Percentiles rank a stretch among this genome's conserved stretches.
Conservation (phyloP, 2,888 invertebrate species). For the Neocrepidodera transversa region DNA sequence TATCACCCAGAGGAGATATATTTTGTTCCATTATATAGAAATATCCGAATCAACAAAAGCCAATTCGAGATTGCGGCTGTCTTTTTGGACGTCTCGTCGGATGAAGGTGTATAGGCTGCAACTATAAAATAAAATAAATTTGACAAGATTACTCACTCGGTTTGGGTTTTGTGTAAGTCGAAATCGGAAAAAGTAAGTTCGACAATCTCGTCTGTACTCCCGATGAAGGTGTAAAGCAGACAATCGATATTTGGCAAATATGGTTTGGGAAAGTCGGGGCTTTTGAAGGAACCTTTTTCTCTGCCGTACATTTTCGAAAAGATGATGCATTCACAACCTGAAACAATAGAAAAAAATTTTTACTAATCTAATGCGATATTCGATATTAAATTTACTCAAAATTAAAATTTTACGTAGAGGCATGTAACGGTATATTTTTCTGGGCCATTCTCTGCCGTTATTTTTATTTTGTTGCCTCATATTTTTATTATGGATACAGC, state of each 20-base stretch:
- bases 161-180: slow-evolving; percentile 72
- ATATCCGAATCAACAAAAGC: not conserved
- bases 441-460: no score
- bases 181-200: slow-evolving; percentile 83
- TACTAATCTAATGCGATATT: no score
- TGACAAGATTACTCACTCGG: slow-evolving; percentile 67
- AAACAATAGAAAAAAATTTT: slow-evolving; percentile 53
- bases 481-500: no score
- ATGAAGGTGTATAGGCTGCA: no score
- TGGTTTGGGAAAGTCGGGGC: slow-evolving; percentile 81
- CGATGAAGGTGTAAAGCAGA: slow-evolving; percentile 83
- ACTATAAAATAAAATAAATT: slow-evolving; percentile 29
- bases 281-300: slow-evolving; percentile 81
- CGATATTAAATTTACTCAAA: no score
- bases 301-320: slow-evolving; percentile 82
- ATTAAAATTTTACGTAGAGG: no score
- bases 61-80: not conserved
- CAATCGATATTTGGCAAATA: slow-evolving; percentile 80
- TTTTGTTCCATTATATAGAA: not conserved
- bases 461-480: no score
- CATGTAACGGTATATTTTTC: no score
- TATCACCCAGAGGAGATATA: no score
- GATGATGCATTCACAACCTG: slow-evolving; percentile 85
- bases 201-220: slow-evolving; percentile 79
- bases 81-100: no score